Base-by-base conservation (phyloP, 1,140 invertebrate species). In the Spodoptera frugiperda region DNA sequence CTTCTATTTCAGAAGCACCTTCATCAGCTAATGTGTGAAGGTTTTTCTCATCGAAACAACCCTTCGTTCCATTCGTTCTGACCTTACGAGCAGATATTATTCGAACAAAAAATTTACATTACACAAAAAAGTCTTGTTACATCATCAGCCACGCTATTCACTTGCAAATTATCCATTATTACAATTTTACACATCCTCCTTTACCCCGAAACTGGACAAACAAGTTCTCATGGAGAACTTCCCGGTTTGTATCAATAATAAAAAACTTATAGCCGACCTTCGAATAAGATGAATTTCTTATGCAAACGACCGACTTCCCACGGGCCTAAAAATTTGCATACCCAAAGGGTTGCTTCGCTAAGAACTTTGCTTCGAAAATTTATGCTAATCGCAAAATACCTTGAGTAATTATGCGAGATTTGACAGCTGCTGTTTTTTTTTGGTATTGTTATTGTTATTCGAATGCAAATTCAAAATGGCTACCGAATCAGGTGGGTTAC, bases 301-400 rank as follows among this genome's bases (percentile, higher is more conserved):
- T 75, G 59, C 59, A 54, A 75, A 75, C 51, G 46, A 14, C 71
- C 72, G 11, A 53, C 48, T 75, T 75, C 72, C 72, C 72, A 75
- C 72, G 72, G 72, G 49, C 30, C 15, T 11, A 53, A 74, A 48
- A 63, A 75, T 75, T 75, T 75, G 72, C 72, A 75, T 75, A 75
- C 72, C 46, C 59, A 63, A 73, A 75, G 72, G 72, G 72, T 63
- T 75, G 55, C 30, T 49, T 30, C 59, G 48, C 59, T 30, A 65
- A 54, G 25, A 63, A 57, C 33, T 75, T 53, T 3, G 57, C n/a
- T 14, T 8, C 17, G 39, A 75, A 75, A 65, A 39, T 39, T 39
- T 75, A 75, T 75, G 72, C 59, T 39, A 75, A 75, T 75, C 72
- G 51, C 10, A 48, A 73, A 75, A 75, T 75, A 65, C 72, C 72